phyloP scores from a whole-genome alignment of 2,113 vertebrate species.

The Spizaetus ornatus region DNA sequence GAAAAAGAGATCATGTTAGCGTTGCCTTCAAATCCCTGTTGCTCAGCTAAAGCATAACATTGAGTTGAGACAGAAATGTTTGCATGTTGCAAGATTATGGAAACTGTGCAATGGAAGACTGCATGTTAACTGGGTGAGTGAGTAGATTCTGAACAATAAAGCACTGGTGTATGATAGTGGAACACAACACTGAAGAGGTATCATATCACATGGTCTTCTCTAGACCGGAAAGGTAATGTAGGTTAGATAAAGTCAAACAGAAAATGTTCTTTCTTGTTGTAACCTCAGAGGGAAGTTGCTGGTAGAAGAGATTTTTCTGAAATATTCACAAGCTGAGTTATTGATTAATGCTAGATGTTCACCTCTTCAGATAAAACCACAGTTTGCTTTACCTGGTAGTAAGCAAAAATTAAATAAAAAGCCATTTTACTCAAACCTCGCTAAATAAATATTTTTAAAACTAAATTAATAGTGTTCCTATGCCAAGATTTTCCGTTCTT shows the following conservation, averaged over 20 bases:
- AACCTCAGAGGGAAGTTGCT: not conserved
- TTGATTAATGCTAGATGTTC: conserved; percentile 10
- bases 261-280: not conserved
- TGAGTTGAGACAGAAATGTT: not conserved
- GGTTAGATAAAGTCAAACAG: not conserved
- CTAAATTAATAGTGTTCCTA: not conserved
- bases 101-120: not conserved
- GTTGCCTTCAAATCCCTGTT: not conserved
- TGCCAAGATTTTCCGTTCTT: not conserved
- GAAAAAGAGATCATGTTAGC: not conserved
- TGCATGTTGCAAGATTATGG: not conserved
- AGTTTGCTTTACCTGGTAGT: not conserved
- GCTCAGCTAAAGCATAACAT: not conserved
- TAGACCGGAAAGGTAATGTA: not conserved
- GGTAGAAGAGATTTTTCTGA: conserved; percentile 14
- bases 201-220: not conserved
- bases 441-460: not conserved
- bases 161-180: not conserved
- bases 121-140: not conserved
- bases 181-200: not conserved
- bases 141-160: conserved; percentile 17
- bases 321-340: not conserved
- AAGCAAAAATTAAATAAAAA: not conserved
- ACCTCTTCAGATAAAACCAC: not conserved
- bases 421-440: not conserved